These are phyloP conservation scores for Hypocryptadius cinnamomeus DNA, from an alignment of 2,113 vertebrate species.

Conservation along the genomic window DNA sequence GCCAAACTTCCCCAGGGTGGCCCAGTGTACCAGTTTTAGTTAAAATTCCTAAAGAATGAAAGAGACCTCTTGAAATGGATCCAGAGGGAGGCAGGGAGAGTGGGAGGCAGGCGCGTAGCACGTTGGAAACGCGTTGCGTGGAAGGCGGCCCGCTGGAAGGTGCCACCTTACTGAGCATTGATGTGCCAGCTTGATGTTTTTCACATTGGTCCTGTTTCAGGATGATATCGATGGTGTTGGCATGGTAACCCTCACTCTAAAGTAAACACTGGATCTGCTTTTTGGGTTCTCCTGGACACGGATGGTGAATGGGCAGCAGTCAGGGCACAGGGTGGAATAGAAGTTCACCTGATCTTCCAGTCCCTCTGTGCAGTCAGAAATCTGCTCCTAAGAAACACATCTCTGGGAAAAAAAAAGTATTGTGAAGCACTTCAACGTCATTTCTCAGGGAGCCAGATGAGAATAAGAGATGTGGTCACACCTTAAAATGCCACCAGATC, in stretches of 20 bases:
- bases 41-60: background rate
- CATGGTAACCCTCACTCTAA: background rate
- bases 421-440: background rate
- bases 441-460: background rate
- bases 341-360: background rate
- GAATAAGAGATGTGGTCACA: background rate
- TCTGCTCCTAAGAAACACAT: background rate
- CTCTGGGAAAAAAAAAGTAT: background rate
- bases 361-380: background rate
- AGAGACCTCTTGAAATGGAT: background rate
- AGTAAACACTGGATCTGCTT: background rate
- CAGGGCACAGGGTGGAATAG: background rate
- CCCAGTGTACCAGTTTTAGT: background rate
- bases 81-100: background rate
- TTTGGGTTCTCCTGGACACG: background rate
- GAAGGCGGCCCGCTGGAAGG: background rate
- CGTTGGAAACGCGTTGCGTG: accelerated
- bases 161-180: background rate
- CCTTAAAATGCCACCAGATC: background rate
- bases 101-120: background rate
- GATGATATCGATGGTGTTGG: background rate
- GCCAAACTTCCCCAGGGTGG: background rate
- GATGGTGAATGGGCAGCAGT: background rate
- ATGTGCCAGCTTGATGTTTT: background rate
- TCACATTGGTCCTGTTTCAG: background rate